These are phyloP conservation scores for Microcebus tavaratra DNA, from an alignment of 2,113 vertebrate species.

Conservation along the genomic window DNA sequence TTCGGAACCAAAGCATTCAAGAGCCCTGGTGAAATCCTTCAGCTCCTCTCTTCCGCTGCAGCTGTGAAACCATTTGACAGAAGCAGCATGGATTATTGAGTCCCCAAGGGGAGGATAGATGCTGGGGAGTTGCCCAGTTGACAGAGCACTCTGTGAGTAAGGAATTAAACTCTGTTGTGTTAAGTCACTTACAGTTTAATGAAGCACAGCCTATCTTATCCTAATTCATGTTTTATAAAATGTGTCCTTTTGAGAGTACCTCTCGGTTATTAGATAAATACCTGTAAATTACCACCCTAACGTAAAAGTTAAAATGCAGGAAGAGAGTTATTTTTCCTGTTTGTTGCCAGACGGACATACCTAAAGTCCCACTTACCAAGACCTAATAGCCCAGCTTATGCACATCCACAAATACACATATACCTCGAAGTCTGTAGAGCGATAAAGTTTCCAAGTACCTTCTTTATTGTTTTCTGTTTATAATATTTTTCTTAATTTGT, in stretches of 20 bases:
- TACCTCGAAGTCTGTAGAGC: neutral
- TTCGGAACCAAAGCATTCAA: neutral
- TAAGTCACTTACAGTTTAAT: neutral
- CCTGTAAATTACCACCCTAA: neutral
- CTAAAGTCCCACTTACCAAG: neutral
- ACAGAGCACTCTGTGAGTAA: neutral
- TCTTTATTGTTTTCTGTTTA: neutral
- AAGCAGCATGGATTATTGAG: neutral
- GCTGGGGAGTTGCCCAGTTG: neutral
- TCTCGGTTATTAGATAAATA: neutral
- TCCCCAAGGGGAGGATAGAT: neutral
- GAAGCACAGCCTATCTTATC: neutral
- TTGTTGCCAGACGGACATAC: neutral
- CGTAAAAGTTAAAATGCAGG: neutral
- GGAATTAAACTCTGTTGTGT: neutral
- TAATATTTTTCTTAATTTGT: slow-evolving; percentile 20
- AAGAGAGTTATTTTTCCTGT: neutral
- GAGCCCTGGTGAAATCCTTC: neutral
- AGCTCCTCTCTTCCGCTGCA: neutral
- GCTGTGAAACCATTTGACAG: neutral
- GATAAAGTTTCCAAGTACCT: neutral
- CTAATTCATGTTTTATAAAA: neutral
- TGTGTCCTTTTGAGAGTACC: neutral
- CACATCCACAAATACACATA: neutral
- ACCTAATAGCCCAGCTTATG: neutral